phyloP scores from a whole-genome alignment of 2,888 invertebrate genomes.

The Xestia c-nigrum region DNA sequence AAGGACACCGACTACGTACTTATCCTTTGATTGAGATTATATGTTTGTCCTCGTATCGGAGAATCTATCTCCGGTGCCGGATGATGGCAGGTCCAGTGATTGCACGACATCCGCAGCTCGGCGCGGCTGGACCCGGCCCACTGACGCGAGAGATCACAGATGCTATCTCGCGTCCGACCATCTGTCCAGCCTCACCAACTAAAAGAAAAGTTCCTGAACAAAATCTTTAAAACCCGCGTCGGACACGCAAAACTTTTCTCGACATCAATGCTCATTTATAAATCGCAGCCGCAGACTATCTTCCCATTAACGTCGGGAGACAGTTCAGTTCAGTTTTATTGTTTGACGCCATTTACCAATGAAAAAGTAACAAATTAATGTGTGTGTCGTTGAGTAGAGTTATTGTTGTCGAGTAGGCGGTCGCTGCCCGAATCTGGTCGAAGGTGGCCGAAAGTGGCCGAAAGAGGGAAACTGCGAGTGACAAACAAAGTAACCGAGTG shows the following conservation, averaged over 20 bases:
- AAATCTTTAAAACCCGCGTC: constrained; percentile 1
- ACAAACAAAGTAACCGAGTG: constrained; percentile 36
- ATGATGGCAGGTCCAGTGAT: constrained; percentile 25
- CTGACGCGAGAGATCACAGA: neutral
- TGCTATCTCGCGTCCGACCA: constrained; percentile 4
- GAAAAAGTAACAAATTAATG: constrained; percentile 26
- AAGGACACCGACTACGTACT: neutral
- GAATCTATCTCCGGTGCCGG: constrained; percentile 10
- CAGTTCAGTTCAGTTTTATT: constrained; percentile 14
- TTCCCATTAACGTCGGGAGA: neutral
- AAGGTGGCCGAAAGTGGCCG: constrained; percentile 29
- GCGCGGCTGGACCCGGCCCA: neutral
- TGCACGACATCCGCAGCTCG: constrained; percentile 29
- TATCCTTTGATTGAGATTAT: neutral
- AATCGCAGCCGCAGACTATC: constrained; percentile 8
- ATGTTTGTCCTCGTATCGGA: neutral
- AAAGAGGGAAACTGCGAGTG: constrained; percentile 23
- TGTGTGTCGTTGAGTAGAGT: neutral
- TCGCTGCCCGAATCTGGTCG: constrained; percentile 19
- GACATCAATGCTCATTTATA: constrained; percentile 14
- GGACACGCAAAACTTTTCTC: neutral
- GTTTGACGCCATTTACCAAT: constrained; percentile 17
- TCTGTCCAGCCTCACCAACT: neutral
- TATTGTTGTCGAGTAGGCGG: neutral
- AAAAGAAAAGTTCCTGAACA: neutral